These are phyloP conservation scores for Candidula unifasciata DNA, from an alignment of 2,888 invertebrate species.

Conservation along the genomic window DNA sequence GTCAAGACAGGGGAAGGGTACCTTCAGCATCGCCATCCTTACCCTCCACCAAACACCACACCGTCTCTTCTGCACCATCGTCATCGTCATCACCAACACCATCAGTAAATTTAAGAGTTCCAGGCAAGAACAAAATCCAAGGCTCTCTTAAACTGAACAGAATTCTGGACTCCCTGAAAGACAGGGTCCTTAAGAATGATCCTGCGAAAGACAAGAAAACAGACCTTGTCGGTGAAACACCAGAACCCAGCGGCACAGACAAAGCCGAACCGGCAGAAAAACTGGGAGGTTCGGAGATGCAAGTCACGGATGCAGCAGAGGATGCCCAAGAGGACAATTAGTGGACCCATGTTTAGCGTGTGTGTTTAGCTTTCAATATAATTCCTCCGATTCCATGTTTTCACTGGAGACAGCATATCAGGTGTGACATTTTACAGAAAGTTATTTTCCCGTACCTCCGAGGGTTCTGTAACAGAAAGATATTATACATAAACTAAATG, in stretches of 20 bases:
- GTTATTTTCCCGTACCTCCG: too few species aligned
- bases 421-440: too few species aligned
- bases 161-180: constrained; percentile 71
- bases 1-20: constrained; percentile 40
- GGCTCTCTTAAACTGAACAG: constrained; percentile 68
- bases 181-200: constrained; percentile 61
- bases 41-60: constrained; percentile 26
- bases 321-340: neutral
- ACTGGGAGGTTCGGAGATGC: constrained; percentile 7
- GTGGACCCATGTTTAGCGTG: too few species aligned
- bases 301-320: neutral
- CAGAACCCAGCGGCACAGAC: neutral
- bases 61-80: neutral
- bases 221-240: neutral
- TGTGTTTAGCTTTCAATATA: too few species aligned
- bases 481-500: too few species aligned
- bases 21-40: neutral
- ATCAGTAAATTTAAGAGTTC: constrained; percentile 30
- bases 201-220: constrained; percentile 41
- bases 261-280: neutral
- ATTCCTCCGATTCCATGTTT: too few species aligned
- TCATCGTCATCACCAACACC: constrained; percentile 41
- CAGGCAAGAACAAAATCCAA: constrained; percentile 67
- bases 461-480: too few species aligned
- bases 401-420: too few species aligned